phyloP scores from a whole-genome alignment of 2,113 vertebrate genomes.

The Clupea harengus region DNA sequence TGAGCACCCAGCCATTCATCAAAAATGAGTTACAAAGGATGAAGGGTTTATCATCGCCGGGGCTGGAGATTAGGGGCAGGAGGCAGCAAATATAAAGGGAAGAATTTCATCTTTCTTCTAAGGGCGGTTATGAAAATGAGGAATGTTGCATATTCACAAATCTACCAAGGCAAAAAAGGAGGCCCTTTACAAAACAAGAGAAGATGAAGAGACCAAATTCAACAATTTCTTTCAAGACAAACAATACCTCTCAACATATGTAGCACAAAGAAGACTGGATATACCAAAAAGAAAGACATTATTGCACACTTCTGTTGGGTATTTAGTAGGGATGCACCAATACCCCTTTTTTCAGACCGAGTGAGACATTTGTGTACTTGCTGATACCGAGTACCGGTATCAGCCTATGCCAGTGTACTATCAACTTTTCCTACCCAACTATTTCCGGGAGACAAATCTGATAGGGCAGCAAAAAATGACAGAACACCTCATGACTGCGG shows the following conservation, averaged over 20 bases:
- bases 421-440: too few species aligned
- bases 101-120: neutral
- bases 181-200: neutral
- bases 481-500: too few species aligned
- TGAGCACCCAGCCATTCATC: neutral
- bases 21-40: neutral
- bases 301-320: neutral
- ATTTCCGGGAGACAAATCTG: too few species aligned
- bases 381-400: too few species aligned
- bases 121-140: neutral
- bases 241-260: neutral
- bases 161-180: neutral
- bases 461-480: too few species aligned
- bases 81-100: neutral
- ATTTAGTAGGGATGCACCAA: too few species aligned
- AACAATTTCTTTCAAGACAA: neutral
- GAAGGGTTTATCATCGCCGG: neutral
- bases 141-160: neutral
- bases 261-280: neutral
- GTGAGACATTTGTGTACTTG: too few species aligned
- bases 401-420: too few species aligned
- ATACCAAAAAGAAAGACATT: neutral
- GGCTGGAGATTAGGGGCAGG: neutral
- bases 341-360: too few species aligned
- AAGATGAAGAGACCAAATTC: neutral